These are phyloP conservation scores for Ennomos quercinarius DNA, from an alignment of 2,888 invertebrate species.

Conservation along the genomic window DNA sequence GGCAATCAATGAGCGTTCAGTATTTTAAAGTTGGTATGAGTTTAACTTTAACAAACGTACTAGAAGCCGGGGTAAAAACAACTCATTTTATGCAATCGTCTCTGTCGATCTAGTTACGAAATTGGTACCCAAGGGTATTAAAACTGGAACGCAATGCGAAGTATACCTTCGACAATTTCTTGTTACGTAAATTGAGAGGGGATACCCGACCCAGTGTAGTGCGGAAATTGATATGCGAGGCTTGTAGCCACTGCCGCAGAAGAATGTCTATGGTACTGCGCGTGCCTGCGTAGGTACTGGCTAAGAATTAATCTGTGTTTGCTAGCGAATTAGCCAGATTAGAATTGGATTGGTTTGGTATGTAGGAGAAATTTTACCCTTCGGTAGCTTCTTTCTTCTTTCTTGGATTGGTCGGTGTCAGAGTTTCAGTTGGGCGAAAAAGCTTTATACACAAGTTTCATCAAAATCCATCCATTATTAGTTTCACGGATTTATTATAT, in stretches of 20 bases:
- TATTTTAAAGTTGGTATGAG: no score
- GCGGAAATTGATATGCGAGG: constrained; percentile 38
- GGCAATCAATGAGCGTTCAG: no score
- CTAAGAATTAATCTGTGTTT: constrained; percentile 17
- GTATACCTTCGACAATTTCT: constrained; percentile 25
- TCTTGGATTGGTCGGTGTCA: no score
- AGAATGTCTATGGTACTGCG: constrained; percentile 21
- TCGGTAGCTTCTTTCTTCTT: no score
- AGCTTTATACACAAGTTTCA: no score
- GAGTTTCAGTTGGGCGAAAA: no score
- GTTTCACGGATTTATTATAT: no score
- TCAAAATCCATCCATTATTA: no score
- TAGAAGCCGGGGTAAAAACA: no score
- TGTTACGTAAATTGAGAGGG: constrained; percentile 31
- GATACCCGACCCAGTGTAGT: constrained; percentile 19
- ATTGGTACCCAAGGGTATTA: not conserved
- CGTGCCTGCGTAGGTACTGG: constrained; percentile 25
- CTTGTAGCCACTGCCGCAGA: constrained; percentile 33
- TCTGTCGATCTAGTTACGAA: not conserved
- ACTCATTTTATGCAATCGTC: no score
- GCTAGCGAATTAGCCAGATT: constrained; percentile 37
- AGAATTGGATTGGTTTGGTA: constrained; percentile 27
- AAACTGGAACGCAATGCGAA: not conserved
- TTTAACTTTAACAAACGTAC: no score
- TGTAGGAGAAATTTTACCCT: not conserved